Percentiles rank a stretch among this genome's conserved stretches.
Conservation (phyloP, 2,113 vertebrate species). For the Geococcyx californianus region DNA sequence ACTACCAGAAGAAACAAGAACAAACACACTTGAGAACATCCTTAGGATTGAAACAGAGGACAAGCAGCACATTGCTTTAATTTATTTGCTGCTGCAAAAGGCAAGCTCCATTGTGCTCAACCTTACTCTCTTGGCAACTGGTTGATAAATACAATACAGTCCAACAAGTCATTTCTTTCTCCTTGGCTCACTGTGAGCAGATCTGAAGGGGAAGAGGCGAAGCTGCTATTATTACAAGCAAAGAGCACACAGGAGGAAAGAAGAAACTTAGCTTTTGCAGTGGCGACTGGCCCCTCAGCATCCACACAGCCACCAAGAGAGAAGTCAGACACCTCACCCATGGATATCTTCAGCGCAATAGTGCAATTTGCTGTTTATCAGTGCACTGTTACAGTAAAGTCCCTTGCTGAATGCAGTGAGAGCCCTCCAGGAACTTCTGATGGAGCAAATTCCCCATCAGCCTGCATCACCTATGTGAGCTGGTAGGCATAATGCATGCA, state of each 20-base stretch:
- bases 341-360: background rate
- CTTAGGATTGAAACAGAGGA: background rate
- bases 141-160: background rate
- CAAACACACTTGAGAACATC: background rate
- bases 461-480: background rate
- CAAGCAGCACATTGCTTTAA: background rate
- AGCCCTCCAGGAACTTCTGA: background rate
- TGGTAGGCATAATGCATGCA: accelerated
- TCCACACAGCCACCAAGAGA: background rate
- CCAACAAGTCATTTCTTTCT: background rate
- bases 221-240: background rate
- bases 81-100: background rate
- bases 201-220: background rate
- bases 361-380: background rate
- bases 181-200: background rate
- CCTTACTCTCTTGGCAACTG: background rate
- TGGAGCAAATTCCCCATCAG: background rate
- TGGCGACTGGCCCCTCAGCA: background rate
- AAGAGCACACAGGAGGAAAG: background rate
- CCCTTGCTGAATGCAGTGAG: background rate
- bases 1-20: background rate
- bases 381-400: background rate
- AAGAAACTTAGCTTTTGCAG: background rate
- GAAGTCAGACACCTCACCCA: background rate
- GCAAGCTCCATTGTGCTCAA: accelerated